These are phyloP conservation scores for Brachionus asplanchnoidis DNA, from an alignment of 1,140 invertebrate genomes.

Conservation along the genomic window DNA sequence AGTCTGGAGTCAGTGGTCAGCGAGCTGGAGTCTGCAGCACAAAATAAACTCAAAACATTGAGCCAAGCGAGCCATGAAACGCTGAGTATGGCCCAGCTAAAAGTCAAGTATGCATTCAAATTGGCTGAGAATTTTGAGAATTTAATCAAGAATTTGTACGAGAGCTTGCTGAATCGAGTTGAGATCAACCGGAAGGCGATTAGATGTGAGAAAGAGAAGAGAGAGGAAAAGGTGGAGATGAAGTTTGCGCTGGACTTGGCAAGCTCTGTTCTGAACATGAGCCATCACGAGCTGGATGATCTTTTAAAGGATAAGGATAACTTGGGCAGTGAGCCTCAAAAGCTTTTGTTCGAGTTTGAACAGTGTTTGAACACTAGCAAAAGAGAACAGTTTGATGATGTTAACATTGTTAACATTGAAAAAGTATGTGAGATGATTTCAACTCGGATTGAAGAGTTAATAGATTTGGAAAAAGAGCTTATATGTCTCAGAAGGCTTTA, in stretches of 20 bases:
- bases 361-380: not conserved
- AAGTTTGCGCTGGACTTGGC: not conserved
- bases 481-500: not conserved
- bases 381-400: not conserved
- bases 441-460: not conserved
- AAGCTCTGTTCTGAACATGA: not conserved
- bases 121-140: not conserved
- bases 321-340: not conserved
- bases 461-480: not conserved
- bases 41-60: not conserved
- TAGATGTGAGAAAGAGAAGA: not conserved
- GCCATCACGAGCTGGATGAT: not conserved
- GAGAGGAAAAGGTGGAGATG: not conserved
- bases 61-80: not conserved
- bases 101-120: not conserved
- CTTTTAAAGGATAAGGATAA: not conserved
- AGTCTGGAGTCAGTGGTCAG: not conserved
- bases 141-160: conserved; percentile 14
- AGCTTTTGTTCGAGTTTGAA: not conserved
- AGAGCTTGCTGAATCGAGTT: not conserved
- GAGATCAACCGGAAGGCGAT: not conserved
- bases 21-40: not conserved
- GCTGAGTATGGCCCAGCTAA: not conserved
- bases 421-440: not conserved
- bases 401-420: not conserved